These are phyloP conservation scores for Bilobella aurantiaca DNA, from an alignment of 1,140 invertebrate genomes.

Conservation along the genomic window DNA sequence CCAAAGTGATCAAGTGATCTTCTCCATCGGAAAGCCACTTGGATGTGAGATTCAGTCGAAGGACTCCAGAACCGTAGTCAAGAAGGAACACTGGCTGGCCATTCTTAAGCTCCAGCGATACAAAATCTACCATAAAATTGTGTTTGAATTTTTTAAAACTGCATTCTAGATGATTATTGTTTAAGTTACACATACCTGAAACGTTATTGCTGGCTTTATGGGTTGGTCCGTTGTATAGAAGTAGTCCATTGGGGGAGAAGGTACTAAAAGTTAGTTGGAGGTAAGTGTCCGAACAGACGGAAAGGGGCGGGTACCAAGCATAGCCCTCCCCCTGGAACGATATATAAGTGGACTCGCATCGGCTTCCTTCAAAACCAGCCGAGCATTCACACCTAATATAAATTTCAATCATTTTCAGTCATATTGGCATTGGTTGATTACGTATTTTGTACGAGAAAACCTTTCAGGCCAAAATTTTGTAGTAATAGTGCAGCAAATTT, in stretches of 20 bases:
- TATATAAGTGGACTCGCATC: constrained; percentile 76
- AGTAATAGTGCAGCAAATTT: too few relatives aligned
- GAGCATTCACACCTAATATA: constrained; percentile 50
- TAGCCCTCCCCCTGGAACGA: constrained; percentile 77
- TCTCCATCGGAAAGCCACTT: constrained; percentile 60
- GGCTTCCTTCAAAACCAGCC: constrained; percentile 65
- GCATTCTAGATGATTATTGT: background rate
- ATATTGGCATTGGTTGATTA: background rate
- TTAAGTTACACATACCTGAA: constrained; percentile 42
- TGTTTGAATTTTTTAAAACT: background rate
- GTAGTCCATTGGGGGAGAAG: constrained; percentile 59
- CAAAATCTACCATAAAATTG: constrained; percentile 59
- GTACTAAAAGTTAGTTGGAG: constrained; percentile 69
- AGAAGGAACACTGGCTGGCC: constrained; percentile 74
- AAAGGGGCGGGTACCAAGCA: constrained; percentile 74
- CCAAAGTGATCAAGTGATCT: constrained; percentile 70
- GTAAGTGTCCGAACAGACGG: constrained; percentile 61
- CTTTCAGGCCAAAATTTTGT: too few relatives aligned
- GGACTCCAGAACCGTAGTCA: constrained; percentile 78
- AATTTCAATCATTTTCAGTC: constrained; percentile 6
- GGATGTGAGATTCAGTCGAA: constrained; percentile 58
- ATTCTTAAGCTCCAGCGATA: constrained; percentile 74
- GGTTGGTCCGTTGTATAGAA: constrained; percentile 86
- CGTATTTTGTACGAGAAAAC: too few relatives aligned
- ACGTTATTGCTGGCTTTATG: constrained; percentile 45